Conservation (phyloP, 1,140 invertebrate species). For the Meteorus sp. region DNA sequence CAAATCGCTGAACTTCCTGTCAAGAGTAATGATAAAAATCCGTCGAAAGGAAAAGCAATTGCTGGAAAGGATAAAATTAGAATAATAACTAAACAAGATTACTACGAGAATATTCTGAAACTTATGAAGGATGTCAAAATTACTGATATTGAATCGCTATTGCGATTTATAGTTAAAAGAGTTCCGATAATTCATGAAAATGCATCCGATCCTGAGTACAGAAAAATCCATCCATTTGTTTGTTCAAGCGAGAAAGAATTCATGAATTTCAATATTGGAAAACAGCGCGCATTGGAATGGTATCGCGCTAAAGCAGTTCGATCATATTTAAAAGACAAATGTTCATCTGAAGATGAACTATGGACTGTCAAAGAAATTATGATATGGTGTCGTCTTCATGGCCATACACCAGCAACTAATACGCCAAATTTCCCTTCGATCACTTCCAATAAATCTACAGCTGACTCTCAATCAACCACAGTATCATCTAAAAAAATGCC, state of each 20-base stretch:
- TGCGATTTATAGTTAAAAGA: conserved; percentile 48
- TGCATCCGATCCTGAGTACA: conserved; percentile 49
- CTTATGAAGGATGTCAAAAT: conserved; percentile 30
- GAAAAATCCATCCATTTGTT: conserved; percentile 56
- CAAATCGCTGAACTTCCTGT: conserved; percentile 2
- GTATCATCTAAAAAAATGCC: conserved; percentile 4
- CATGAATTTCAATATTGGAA: conserved; percentile 57
- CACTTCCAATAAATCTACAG: conserved; percentile 13
- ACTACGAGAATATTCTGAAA: conserved; percentile 38
- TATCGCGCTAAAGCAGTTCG: conserved; percentile 53
- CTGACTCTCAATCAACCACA: too few species aligned
- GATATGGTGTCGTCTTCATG: conserved; percentile 58
- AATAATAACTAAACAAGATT: conserved; percentile 38
- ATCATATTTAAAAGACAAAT: conserved; percentile 43
- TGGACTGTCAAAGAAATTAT: conserved; percentile 61
- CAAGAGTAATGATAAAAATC: conserved; percentile 24
- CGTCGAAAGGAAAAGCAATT: conserved; percentile 28
- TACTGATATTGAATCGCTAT: conserved; percentile 31
- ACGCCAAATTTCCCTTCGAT: conserved; percentile 16
- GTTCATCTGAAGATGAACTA: conserved; percentile 41
- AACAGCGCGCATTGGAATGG: conserved; percentile 61
- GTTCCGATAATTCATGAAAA: conserved; percentile 48
- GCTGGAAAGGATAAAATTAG: conserved; percentile 43
- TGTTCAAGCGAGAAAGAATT: conserved; percentile 55
- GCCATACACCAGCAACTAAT: conserved; percentile 46